Evolutionary conservation across 2,113 vertebrate species (phyloP).

Genomic region (Pristiophorus japonicus): DNA sequence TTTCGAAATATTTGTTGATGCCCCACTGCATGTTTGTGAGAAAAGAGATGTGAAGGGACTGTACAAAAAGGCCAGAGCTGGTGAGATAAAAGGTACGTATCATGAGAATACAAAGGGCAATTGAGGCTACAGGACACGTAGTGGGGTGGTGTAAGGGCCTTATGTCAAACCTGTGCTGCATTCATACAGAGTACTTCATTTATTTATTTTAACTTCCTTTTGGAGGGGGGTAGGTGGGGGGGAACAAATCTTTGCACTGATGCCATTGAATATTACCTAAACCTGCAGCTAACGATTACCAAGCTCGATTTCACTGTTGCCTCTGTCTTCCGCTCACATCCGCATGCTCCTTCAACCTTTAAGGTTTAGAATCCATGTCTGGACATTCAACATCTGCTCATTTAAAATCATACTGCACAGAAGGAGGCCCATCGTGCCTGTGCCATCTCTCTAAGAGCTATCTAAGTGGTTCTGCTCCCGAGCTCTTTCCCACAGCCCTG

Average conservation of each 20-base stretch:
- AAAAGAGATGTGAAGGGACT: slow-evolving; percentile 94
- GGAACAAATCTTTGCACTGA: background rate
- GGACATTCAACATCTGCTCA: background rate
- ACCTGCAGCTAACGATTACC: background rate
- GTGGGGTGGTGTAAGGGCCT: background rate
- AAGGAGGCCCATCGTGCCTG: background rate
- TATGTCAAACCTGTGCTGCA: background rate
- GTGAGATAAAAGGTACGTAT: slow-evolving; percentile 85
- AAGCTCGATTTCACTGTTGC: background rate
- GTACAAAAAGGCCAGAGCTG: slow-evolving; percentile 92
- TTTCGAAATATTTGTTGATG: slow-evolving; percentile 96
- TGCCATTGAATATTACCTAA: background rate
- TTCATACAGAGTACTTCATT: background rate
- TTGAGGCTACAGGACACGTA: background rate
- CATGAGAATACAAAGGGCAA: no score
- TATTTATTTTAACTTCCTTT: background rate
- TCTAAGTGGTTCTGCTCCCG: background rate
- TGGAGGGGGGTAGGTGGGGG: no score
- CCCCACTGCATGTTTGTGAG: slow-evolving; percentile 90
- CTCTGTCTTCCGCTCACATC: background rate
- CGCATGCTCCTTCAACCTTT: background rate
- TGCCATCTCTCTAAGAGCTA: background rate
- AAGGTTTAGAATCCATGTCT: background rate
- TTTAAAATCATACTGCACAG: background rate
- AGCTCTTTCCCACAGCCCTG: background rate